Conservation (phyloP, 2,888 invertebrate genomes). For the Caenorhabditis drosophilae region DNA sequence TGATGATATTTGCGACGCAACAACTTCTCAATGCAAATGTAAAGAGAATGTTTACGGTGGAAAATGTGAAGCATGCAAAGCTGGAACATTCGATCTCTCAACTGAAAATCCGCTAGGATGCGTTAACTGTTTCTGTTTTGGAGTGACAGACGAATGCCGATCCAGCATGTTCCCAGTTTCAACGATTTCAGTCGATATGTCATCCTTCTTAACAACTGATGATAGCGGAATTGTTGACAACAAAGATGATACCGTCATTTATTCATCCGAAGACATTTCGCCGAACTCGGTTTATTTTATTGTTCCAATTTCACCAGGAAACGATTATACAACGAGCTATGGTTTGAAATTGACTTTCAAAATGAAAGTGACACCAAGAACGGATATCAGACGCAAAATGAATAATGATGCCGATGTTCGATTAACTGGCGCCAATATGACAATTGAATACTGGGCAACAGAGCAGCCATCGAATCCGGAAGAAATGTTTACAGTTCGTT, state of each 20-base stretch:
- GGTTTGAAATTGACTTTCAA: constrained; percentile 69
- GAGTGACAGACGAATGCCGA: constrained; percentile 83
- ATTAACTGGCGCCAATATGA: constrained; percentile 76
- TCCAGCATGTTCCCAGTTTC: constrained; percentile 76
- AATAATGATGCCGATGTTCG: constrained; percentile 58
- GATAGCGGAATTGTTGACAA: constrained; percentile 52
- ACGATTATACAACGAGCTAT: constrained; percentile 77
- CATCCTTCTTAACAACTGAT: constrained; percentile 50
- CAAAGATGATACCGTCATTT: constrained; percentile 48
- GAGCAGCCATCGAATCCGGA: constrained; percentile 81
- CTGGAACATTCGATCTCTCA: constrained; percentile 88
- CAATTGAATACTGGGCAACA: constrained; percentile 78
- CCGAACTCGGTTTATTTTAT: constrained; percentile 77
- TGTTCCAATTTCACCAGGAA: constrained; percentile 79
- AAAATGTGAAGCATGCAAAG: constrained; percentile 84
- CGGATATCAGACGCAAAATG: constrained; percentile 36
- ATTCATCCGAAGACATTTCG: constrained; percentile 42
- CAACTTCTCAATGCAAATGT: constrained; percentile 80
- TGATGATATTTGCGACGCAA: constrained; percentile 84
- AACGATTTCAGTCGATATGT: constrained; percentile 45
- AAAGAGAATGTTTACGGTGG: constrained; percentile 81
- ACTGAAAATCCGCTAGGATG: constrained; percentile 85
- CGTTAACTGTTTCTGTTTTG: constrained; percentile 95
- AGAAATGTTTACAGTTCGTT: constrained; percentile 76
- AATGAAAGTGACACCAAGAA: constrained; percentile 65